A percentile compares a stretch with the other conserved stretches of the same genome.
Conservation (phyloP, 2,888 invertebrate species). For the Geotrupes spiniger region DNA sequence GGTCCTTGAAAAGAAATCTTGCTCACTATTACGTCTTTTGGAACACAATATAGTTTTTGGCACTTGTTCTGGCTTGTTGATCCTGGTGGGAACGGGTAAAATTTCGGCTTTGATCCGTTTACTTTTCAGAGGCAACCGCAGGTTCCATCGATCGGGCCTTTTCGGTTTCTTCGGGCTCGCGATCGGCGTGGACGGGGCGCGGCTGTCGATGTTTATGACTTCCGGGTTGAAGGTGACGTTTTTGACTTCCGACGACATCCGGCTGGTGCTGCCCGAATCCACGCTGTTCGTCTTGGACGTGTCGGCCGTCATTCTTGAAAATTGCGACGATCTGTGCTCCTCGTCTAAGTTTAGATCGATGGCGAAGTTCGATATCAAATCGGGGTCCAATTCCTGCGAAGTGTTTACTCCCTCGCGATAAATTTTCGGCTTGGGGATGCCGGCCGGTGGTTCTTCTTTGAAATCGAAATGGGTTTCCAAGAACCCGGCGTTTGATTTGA, state of each 20-base stretch:
- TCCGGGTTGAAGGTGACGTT: conserved; percentile 51
- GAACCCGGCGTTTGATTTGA: conserved; percentile 41
- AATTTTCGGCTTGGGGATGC: not conserved
- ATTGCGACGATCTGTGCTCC: conserved; percentile 44
- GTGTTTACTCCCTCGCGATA: not conserved
- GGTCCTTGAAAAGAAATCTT: conserved; percentile 45
- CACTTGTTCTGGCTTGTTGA: conserved; percentile 29
- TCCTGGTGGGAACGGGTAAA: conserved; percentile 20
- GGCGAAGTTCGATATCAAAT: conserved; percentile 48
- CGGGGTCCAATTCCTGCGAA: conserved; percentile 36
- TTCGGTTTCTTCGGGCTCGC: conserved; percentile 26
- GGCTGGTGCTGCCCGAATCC: conserved; percentile 41
- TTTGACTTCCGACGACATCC: conserved; percentile 43
- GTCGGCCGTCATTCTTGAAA: conserved; percentile 21
- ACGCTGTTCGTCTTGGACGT: conserved; percentile 41
- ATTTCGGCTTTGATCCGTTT: conserved; percentile 27
- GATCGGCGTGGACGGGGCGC: conserved; percentile 14
- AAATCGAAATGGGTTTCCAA: conserved; percentile 47
- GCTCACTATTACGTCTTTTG: conserved; percentile 40
- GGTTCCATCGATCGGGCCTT: conserved; percentile 32
- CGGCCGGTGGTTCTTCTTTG: not conserved
- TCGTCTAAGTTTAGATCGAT: conserved; percentile 48
- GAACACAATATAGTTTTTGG: conserved; percentile 36
- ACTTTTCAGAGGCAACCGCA: conserved; percentile 29
- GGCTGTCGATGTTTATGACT: conserved; percentile 39